Conservation (phyloP, 2,888 invertebrate genomes). For the Schrankia costaestrigalis region DNA sequence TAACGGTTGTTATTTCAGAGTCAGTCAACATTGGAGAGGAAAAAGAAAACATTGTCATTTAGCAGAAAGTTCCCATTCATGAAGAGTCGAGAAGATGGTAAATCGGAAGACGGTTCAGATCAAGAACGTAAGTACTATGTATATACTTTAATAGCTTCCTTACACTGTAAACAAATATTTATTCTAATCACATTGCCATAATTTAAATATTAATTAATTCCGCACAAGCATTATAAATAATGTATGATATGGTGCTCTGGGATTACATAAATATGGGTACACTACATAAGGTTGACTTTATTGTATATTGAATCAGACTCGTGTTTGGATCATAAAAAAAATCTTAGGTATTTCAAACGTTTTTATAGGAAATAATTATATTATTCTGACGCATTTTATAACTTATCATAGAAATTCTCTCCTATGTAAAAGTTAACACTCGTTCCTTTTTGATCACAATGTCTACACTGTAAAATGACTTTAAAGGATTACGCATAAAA, state of each 20-base stretch:
- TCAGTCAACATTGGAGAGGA: slow-evolving; percentile 96
- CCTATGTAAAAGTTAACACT: too few species aligned
- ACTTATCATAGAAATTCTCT: too few species aligned
- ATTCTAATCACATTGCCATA: slow-evolving; percentile 17
- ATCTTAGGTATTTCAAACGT: too few species aligned
- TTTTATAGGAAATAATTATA: too few species aligned
- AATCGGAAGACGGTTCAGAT: slow-evolving; percentile 97
- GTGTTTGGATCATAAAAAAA: too few species aligned
- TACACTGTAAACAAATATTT: slow-evolving; percentile 6
- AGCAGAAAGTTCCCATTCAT: slow-evolving; percentile 99
- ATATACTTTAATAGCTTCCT: neutral
- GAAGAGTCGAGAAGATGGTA: slow-evolving; percentile 98
- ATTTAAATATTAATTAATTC: slow-evolving; percentile 25
- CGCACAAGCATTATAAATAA: slow-evolving; percentile 33
- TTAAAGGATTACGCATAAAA: too few species aligned
- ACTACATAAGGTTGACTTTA: too few species aligned
- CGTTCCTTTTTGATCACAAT: too few species aligned
- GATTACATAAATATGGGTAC: too few species aligned
- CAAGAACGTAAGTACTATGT: slow-evolving; percentile 94
- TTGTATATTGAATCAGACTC: too few species aligned
- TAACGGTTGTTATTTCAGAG: slow-evolving; percentile 61
- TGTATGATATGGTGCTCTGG: slow-evolving; percentile 34
- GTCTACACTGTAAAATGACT: too few species aligned
- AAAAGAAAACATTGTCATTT: slow-evolving; percentile 99
- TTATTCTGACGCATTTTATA: too few species aligned